These are phyloP conservation scores for Andrena haemorrhoa DNA, from an alignment of 2,888 invertebrate species.

Conservation along the genomic window DNA sequence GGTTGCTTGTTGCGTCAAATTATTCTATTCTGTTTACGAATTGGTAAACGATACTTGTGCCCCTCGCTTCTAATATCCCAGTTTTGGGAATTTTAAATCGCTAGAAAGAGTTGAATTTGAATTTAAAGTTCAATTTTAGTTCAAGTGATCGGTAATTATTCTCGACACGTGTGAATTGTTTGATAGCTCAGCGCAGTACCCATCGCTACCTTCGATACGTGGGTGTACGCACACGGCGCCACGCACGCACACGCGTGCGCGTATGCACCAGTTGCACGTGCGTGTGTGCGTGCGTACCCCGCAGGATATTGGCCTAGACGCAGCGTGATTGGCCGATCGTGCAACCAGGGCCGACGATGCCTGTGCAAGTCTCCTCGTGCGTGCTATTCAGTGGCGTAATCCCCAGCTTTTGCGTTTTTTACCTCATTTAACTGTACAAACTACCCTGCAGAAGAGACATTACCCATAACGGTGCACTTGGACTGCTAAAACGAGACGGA, in stretches of 20 bases:
- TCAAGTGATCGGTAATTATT: not conserved
- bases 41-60: too few relatives aligned
- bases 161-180: not conserved
- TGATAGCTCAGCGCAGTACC: constrained; percentile 6
- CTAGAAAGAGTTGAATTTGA: too few relatives aligned
- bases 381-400: constrained; percentile 70
- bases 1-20: too few relatives aligned
- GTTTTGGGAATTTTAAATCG: too few relatives aligned
- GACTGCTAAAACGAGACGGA: not conserved
- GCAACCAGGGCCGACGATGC: constrained; percentile 57
- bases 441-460: too few relatives aligned
- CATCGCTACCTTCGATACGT: constrained; percentile 41
- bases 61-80: too few relatives aligned
- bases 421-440: not conserved
- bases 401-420: constrained; percentile 5
- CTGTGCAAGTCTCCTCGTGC: constrained; percentile 60
- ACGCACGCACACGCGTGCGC: constrained; percentile 37
- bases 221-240: constrained; percentile 57
- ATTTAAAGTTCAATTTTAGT: too few relatives aligned
- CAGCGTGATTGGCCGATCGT: constrained; percentile 71
- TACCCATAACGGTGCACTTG: not conserved
- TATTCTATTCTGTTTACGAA: too few relatives aligned
- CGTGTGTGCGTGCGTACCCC: constrained; percentile 49
- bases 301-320: constrained; percentile 74
- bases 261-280: constrained; percentile 39